Evolutionary conservation across 2,113 vertebrate species (phyloP).

Genomic region (Damaliscus lunatus): DNA sequence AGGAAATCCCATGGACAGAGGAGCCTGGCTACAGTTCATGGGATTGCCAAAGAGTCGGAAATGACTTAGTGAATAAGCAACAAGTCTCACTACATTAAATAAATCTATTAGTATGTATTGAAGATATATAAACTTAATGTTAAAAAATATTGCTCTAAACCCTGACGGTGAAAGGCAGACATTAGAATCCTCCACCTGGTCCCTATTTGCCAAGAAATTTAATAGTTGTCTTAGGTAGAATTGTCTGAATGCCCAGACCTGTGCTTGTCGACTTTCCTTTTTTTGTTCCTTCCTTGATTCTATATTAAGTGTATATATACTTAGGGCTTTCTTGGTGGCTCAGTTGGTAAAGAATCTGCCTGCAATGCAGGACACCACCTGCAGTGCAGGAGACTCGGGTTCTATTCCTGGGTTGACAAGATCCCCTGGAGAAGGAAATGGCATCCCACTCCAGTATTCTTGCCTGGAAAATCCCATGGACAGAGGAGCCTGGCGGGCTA

Average conservation of each 20-base stretch:
- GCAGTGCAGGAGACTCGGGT: neutral
- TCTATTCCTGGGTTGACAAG: neutral
- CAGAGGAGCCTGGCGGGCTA: neutral
- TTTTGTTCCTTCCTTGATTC: neutral
- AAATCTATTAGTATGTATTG: neutral
- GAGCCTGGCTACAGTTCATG: neutral
- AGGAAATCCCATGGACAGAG: neutral
- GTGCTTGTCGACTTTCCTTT: neutral
- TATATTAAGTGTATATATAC: neutral
- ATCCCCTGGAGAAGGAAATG: neutral
- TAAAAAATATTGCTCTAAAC: neutral
- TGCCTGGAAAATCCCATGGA: neutral
- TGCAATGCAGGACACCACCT: neutral
- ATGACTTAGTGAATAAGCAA: neutral
- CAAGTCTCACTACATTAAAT: neutral
- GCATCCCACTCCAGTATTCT: neutral
- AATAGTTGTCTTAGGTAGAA: neutral
- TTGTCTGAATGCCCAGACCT: neutral
- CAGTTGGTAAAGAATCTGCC: neutral
- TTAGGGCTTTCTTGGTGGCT: neutral
- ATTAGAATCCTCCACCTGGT: neutral
- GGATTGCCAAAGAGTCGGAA: neutral
- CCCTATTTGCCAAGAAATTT: neutral
- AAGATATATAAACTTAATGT: neutral
- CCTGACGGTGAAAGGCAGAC: neutral